Conservation (phyloP, 2,888 invertebrate genomes). For the Abscondita cerata region DNA sequence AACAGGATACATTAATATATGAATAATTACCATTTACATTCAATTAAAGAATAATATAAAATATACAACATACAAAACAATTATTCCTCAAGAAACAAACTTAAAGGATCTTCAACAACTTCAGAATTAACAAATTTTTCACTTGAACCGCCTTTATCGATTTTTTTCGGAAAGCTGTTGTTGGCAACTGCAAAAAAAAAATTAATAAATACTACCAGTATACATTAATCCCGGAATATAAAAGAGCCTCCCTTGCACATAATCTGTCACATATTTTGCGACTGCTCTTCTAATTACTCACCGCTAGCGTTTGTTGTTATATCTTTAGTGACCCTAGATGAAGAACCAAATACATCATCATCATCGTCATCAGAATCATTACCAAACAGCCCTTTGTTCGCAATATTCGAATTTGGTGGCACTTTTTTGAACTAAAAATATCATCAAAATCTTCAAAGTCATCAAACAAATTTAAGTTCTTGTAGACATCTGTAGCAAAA, state of each 20-base stretch:
- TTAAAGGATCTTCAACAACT: slow-evolving; percentile 49
- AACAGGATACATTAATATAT: no score
- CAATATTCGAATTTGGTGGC: slow-evolving; percentile 31
- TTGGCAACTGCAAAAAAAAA: no score
- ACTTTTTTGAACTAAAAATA: slow-evolving; percentile 40
- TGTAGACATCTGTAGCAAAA: slow-evolving; percentile 10
- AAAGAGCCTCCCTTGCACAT: no score
- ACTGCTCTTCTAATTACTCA: no score
- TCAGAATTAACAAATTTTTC: slow-evolving; percentile 49
- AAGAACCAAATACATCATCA: slow-evolving; percentile 47
- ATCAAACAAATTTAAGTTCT: slow-evolving; percentile 29
- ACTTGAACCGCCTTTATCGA: slow-evolving; percentile 40
- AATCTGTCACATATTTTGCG: no score
- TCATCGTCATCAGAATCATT: slow-evolving; percentile 49
- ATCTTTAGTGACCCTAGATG: slow-evolving; percentile 16
- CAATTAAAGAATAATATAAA: no score
- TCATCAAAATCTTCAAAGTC: slow-evolving; percentile 44
- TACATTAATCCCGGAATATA: no score
- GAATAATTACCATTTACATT: no score
- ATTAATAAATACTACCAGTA: no score
- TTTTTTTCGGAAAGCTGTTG: no score
- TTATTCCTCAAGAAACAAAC: slow-evolving; percentile 26
- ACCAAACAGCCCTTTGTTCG: slow-evolving; percentile 46
- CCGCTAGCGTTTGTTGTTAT: slow-evolving; percentile 8
- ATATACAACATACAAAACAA: no score